These are phyloP conservation scores for Malurus melanocephalus DNA, from an alignment of 2,113 vertebrate species.

Conservation along the genomic window DNA sequence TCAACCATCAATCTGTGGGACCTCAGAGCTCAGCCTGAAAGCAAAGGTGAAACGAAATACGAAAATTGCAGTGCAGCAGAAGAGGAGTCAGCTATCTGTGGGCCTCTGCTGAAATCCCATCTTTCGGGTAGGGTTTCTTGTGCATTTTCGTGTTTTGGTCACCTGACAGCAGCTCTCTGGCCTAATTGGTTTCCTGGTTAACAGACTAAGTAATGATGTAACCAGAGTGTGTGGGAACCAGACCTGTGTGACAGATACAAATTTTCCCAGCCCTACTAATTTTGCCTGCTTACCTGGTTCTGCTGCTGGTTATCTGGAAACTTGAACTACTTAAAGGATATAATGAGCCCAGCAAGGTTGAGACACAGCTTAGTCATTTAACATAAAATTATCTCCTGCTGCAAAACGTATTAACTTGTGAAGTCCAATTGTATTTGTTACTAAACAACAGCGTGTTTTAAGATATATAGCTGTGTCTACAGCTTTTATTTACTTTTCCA, in stretches of 20 bases:
- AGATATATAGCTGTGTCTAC: background rate
- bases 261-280: slow-evolving; percentile 91
- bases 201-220: slow-evolving; percentile 97
- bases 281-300: slow-evolving; percentile 83
- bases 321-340: slow-evolving; percentile 78
- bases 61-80: slow-evolving; percentile 94
- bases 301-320: slow-evolving; percentile 91
- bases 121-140: slow-evolving; percentile 88
- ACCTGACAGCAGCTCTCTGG: slow-evolving; percentile 79
- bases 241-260: slow-evolving; percentile 90
- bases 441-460: background rate
- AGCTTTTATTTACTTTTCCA: slow-evolving; percentile 6
- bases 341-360: slow-evolving; percentile 69
- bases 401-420: slow-evolving; percentile 30
- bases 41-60: slow-evolving; percentile 97
- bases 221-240: slow-evolving; percentile 99
- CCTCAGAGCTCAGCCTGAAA: slow-evolving; percentile 90
- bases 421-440: slow-evolving; percentile 50
- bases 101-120: slow-evolving; percentile 93
- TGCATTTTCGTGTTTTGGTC: slow-evolving; percentile 88
- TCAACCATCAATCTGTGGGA: slow-evolving; percentile 83
- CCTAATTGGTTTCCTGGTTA: slow-evolving; percentile 86
- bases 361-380: slow-evolving; percentile 60
- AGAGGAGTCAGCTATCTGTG: slow-evolving; percentile 91
- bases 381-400: slow-evolving; percentile 44